phyloP scores from a whole-genome alignment of 30 jellyfish, hydroid and myxozoan genomes.

The Pseudorhiza aurosa region DNA sequence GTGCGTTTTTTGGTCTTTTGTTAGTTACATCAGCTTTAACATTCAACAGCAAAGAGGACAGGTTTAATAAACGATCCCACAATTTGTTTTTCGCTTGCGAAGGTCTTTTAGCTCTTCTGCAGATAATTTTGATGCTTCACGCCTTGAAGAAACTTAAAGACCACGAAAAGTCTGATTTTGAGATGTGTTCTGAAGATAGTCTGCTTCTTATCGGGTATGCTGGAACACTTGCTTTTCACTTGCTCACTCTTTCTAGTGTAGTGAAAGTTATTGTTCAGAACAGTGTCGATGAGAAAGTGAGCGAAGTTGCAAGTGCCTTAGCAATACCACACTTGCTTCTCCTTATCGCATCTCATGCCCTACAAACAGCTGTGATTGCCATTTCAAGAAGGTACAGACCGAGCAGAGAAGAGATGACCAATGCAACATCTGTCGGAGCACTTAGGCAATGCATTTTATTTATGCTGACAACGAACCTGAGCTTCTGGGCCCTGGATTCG shows the following conservation, averaged over 20 bases:
- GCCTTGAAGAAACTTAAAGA: background rate
- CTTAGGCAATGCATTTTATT: conserved; percentile 22
- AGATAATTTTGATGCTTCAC: background rate
- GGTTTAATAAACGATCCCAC: conserved; percentile 9
- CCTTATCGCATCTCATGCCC: background rate
- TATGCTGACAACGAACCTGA: conserved; percentile 36
- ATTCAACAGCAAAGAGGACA: background rate
- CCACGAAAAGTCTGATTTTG: conserved; percentile 7
- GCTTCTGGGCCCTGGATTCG: conserved; percentile 58
- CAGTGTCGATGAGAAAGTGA: too few species aligned
- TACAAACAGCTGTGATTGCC: conserved; percentile 23
- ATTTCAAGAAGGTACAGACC: conserved; percentile 34
- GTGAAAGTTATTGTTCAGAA: background rate
- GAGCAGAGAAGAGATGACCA: background rate
- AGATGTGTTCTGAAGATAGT: background rate
- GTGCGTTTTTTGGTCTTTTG: conserved; percentile 23
- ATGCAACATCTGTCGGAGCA: background rate
- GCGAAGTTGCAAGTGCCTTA: background rate
- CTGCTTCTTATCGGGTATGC: conserved; percentile 13
- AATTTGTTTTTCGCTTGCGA: conserved; percentile 19
- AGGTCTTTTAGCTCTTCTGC: conserved; percentile 27
- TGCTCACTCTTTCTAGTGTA: conserved; percentile 7
- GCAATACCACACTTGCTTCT: background rate
- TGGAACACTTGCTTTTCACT: conserved; percentile 29
- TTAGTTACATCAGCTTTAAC: conserved; percentile 12